Base-by-base conservation (phyloP, 2,113 vertebrate genomes). In the Bungarus multicinctus region DNA sequence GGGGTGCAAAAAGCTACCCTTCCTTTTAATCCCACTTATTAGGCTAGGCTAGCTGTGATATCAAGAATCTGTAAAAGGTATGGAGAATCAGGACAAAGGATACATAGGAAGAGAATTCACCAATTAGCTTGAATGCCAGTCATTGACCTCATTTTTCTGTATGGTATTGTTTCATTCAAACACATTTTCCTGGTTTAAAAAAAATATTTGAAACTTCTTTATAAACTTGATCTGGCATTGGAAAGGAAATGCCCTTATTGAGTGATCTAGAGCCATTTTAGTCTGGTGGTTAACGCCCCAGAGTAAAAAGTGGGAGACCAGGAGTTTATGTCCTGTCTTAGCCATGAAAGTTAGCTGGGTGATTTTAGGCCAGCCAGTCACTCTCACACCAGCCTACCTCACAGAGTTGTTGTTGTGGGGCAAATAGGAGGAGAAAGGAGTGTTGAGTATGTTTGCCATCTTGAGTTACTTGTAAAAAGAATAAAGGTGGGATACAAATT, bases 81-180 rank as follows among this genome's bases (percentile, higher is more conserved):
- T 88, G 58, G 69, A 5, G 47, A 64, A 87, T 3, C 8, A 90
- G 86, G 25, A 50, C 34, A 81, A 93, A 94, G 60, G 94, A 89
- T 47, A 22, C 2, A 34, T 92, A n/a, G 23, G n/a, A 55, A 87
- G 34, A 74, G 10, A n/a, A 43, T 16, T 34, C 22, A 55, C 22
- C 43, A 20, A 81, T 81, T 39, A 39, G 5, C 16, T 39, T 81
- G 34, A 43, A 81, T 0, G 7, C 34, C 74, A 81, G 34, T 5
- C 74, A 9, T 20, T 22, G 74, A 22, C 34, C 34, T 39, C 69
- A 43, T 81, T 81, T 81, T 81, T 81, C 69, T 43, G 34, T 39
- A 20, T 81, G 34, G 52, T 39, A 55, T 54, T 6, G 2, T 23
- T 55, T 57, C 9, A 11, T 69, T 69, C 30, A 69, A n/a, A 69